A percentile compares a stretch with the other conserved stretches of the same genome.
Evolutionary conservation across 2,797 vertebrate species (phyloP).

Genomic region (Muraenolepis orangiensis): DNA sequence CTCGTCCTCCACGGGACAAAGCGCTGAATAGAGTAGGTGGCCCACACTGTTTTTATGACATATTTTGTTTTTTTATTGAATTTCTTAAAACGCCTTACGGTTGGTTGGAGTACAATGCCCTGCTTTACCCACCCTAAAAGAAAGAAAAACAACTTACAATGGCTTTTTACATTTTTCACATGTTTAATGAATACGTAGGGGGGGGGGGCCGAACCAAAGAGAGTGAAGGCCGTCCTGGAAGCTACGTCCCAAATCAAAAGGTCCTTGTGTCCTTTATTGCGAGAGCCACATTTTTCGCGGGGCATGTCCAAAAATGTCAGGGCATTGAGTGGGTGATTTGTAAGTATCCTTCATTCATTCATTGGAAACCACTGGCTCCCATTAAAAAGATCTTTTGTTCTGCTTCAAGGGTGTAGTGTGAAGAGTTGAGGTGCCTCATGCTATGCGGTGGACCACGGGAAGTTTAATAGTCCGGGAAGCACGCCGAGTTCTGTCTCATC

Average conservation of each 20-base stretch:
- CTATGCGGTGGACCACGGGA: background rate
- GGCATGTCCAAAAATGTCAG: background rate
- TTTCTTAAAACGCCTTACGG: background rate
- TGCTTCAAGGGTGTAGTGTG: background rate
- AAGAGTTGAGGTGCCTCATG: background rate
- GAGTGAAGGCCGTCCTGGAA: background rate
- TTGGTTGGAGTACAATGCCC: background rate
- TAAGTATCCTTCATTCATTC: background rate
- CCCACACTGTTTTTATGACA: background rate
- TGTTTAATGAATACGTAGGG: background rate
- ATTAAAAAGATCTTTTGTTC: background rate
- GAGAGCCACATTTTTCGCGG: background rate
- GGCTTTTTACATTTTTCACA: background rate
- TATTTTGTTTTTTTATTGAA: background rate
- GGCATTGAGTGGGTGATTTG: slow-evolving; percentile 1
- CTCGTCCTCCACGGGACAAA: background rate
- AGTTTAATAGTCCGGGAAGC: slow-evolving; percentile 1
- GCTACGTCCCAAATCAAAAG: background rate
- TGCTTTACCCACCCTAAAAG: background rate
- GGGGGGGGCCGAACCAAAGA: background rate
- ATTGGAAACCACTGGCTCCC: background rate
- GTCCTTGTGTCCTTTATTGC: background rate
- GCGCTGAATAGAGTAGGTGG: background rate
- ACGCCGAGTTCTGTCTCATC: slow-evolving; percentile 6
- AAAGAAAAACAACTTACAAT: background rate